These are phyloP conservation scores for Brienomyrus longianalis DNA, from an alignment of 2,113 vertebrate genomes.

Conservation along the genomic window DNA sequence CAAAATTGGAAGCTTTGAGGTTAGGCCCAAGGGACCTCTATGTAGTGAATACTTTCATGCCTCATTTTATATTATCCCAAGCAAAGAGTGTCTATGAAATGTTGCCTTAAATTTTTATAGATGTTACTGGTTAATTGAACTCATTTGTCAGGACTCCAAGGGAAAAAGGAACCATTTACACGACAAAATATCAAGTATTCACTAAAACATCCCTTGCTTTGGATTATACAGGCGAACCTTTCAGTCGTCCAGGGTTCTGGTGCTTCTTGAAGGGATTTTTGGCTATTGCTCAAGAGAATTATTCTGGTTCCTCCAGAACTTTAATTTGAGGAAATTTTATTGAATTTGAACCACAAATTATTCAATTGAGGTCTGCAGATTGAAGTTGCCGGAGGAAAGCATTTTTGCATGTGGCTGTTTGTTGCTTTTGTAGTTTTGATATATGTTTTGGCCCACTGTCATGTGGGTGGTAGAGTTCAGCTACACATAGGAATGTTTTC, in stretches of 20 bases:
- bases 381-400: background rate
- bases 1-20: background rate
- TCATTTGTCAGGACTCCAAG: background rate
- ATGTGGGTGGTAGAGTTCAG: background rate
- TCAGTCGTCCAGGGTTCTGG: background rate
- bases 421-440: background rate
- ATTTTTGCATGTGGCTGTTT: background rate
- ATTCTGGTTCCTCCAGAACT: background rate
- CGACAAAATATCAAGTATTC: background rate
- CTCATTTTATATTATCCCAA: background rate
- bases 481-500: background rate
- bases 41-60: background rate
- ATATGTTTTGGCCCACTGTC: background rate
- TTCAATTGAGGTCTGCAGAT: background rate
- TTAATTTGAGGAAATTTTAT: background rate
- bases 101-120: background rate
- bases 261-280: background rate
- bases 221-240: background rate
- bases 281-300: background rate
- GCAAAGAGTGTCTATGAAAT: background rate
- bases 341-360: background rate
- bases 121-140: background rate
- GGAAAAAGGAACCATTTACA: background rate
- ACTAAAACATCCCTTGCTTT: background rate
- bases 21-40: background rate